Conservation (phyloP, 1,140 invertebrate genomes). For the Chlorops oryzae region DNA sequence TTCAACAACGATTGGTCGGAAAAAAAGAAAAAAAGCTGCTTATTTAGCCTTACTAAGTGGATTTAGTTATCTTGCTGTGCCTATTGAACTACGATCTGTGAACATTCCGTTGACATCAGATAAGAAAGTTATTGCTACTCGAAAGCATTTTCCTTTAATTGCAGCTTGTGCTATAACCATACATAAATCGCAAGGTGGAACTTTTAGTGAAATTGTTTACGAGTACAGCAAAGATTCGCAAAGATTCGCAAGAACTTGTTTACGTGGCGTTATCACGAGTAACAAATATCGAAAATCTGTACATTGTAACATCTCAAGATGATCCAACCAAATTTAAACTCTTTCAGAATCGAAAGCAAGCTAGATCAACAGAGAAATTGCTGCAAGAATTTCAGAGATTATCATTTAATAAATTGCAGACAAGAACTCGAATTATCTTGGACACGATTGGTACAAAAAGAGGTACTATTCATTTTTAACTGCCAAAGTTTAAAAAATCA, state of each 20-base stretch:
- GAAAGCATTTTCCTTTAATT: neutral
- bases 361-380: neutral
- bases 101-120: neutral
- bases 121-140: neutral
- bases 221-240: constrained; percentile 11
- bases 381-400: neutral
- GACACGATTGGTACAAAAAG: too few species aligned
- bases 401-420: constrained; percentile 2
- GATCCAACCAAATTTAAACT: neutral
- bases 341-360: neutral
- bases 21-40: neutral
- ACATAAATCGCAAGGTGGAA: neutral
- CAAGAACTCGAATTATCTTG: too few species aligned
- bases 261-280: constrained; percentile 11
- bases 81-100: neutral
- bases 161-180: neutral
- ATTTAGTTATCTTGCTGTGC: neutral
- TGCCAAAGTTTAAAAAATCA: neutral
- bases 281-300: constrained; percentile 6
- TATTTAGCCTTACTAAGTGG: neutral
- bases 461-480: neutral
- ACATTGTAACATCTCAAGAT: neutral
- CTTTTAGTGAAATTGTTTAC: constrained; percentile 10
- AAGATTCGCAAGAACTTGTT: constrained; percentile 12
- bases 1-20: neutral